Base-by-base conservation (phyloP, 2,888 invertebrate genomes). In the Caenorhabditis drosophilae region DNA sequence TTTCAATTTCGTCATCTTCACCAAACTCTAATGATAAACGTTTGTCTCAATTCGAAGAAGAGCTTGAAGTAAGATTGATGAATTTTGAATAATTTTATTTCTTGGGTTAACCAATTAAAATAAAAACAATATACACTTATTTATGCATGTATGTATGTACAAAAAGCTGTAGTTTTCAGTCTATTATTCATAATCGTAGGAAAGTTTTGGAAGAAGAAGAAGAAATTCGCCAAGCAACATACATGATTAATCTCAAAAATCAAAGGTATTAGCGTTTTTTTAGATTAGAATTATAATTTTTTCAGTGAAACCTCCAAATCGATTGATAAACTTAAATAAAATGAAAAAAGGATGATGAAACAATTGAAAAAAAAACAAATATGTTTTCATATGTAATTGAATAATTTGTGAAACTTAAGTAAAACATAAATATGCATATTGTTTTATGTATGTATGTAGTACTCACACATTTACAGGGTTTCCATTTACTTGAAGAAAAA, bases 141-240 rank as follows among this genome's bases (percentile, higher is more conserved):
- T 46, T 23, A 11, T 53, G 9, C 31, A 52, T 34, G 40, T 20
- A 18, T 26, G 22, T 41, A 16, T 36, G 47, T n/a, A 40, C 4
- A 35, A 1, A 57, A 27, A 34, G n/a, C 26, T 2, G 2, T 1
- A 20, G 49, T 34, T 63, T 64, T 31, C 52, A 64, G 64, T 45
- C 20, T 51, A 58, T 58, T 31, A 64, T 64, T 15, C 54, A 53
- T 11, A 49, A 40, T 22, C 55, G 64, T 6, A 49, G 64, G 12
- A 55, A 40, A 46, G 56, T 52, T 3, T 22, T 66, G 4, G 64
- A 66, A 41, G 59, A 66, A 40, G 59, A 66, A 20, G 64, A 66
- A 59, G 52, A 41, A 38, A 42, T 40, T 49, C 27, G 64, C 45
- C 55, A 59, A 48, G 18, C 51, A 22, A 45, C 45, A 20, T 59